phyloP scores from a whole-genome alignment of 2,113 vertebrate species.

The Jaculus jaculus region DNA sequence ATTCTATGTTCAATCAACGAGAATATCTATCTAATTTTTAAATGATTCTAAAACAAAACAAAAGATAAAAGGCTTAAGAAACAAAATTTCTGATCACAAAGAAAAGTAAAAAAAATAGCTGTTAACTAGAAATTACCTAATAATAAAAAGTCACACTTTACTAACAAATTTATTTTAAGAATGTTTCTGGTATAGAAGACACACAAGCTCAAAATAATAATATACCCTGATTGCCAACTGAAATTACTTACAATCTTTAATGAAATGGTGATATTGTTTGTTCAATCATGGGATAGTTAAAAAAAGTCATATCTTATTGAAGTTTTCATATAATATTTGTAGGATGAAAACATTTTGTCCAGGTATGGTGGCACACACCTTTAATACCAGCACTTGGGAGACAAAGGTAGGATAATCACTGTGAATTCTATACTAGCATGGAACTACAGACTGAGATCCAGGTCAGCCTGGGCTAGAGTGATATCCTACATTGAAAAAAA shows the following conservation, averaged over 20 bases:
- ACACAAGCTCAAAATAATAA: not conserved
- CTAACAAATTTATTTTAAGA: conserved; percentile 4
- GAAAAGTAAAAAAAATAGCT: not conserved
- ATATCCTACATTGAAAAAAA: too few species aligned
- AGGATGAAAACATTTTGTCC: not conserved
- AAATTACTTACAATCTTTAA: not conserved
- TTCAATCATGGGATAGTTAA: not conserved
- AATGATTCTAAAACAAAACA: conserved; percentile 10
- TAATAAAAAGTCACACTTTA: conserved; percentile 19
- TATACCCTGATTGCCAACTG: not conserved
- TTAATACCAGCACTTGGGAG: too few species aligned
- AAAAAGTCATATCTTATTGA: not conserved
- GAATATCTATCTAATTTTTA: not conserved
- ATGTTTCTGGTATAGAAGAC: conserved; percentile 29
- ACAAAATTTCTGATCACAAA: not conserved
- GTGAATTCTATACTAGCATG: too few species aligned
- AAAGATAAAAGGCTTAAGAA: not conserved
- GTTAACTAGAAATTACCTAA: not conserved
- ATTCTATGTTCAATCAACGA: not conserved
- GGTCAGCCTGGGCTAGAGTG: too few species aligned
- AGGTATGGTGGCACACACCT: too few species aligned
- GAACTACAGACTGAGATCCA: too few species aligned
- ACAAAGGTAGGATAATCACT: too few species aligned
- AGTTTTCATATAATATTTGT: conserved; percentile 35
- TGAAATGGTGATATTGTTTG: not conserved